phyloP scores from a whole-genome alignment of 2,113 vertebrate species.

The Rhynchopsitta pachyrhyncha region DNA sequence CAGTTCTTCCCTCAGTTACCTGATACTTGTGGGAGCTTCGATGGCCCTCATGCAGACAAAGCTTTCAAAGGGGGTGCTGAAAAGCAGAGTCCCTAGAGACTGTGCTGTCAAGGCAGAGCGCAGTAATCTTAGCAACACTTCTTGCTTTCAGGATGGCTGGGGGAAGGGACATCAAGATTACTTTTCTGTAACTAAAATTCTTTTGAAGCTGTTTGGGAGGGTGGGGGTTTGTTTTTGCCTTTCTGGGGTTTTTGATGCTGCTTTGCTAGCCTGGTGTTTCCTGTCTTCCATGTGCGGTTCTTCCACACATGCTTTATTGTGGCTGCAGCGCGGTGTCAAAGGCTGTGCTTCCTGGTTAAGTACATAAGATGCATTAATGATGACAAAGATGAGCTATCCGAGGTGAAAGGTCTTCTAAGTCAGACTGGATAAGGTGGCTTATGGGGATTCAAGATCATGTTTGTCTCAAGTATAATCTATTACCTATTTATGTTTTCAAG shows the following conservation, averaged over 20 bases:
- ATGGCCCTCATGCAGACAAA: slow-evolving; percentile 87
- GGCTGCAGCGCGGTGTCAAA: neutral
- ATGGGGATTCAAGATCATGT: slow-evolving; percentile 26
- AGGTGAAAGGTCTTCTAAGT: slow-evolving; percentile 66
- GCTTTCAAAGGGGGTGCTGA: slow-evolving; percentile 90
- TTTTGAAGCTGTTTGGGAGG: neutral
- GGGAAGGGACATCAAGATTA: slow-evolving; percentile 14
- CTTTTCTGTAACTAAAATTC: neutral
- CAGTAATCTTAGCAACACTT: slow-evolving; percentile 75
- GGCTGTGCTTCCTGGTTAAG: slow-evolving; percentile 51
- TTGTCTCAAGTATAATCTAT: slow-evolving; percentile 57
- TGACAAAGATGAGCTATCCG: slow-evolving; percentile 50
- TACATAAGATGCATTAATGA: slow-evolving; percentile 56
- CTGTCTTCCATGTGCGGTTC: neutral
- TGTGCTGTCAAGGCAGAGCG: slow-evolving; percentile 50
- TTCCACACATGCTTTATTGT: neutral
- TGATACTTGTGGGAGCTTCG: slow-evolving; percentile 94
- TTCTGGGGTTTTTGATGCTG: neutral
- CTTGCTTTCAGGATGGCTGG: slow-evolving; percentile 36
- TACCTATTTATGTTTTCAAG: slow-evolving; percentile 59
- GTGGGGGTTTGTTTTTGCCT: neutral
- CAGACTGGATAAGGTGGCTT: slow-evolving; percentile 54
- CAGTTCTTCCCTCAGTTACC: slow-evolving; percentile 78
- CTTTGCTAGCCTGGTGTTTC: neutral
- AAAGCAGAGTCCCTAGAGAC: slow-evolving; percentile 83